Evolutionary conservation across 92 coral and sea anemone species (phyloP).

Genomic region (Porites lobata): DNA sequence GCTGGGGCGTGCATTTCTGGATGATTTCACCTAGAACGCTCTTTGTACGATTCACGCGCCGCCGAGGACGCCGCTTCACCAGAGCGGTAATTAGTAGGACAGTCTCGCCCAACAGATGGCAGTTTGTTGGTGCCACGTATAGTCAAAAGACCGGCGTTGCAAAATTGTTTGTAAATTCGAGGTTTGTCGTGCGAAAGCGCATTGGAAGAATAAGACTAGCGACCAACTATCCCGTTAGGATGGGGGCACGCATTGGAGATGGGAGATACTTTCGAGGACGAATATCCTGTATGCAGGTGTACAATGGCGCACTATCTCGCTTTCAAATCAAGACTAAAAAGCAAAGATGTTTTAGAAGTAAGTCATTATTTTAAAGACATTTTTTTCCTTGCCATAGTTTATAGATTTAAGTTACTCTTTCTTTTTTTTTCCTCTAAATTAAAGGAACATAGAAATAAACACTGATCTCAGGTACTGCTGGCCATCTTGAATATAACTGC

Average conservation of each 20-base stretch:
- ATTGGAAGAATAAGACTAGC: slow-evolving; percentile 57
- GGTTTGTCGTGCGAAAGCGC: slow-evolving; percentile 31
- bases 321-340: slow-evolving; percentile 26
- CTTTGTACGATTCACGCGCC: slow-evolving; percentile 55
- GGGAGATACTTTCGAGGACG: slow-evolving; percentile 61
- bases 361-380: background rate
- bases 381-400: no score
- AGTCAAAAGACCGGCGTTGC: slow-evolving; percentile 47
- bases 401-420: no score
- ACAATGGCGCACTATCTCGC: slow-evolving; percentile 31
- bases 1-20: slow-evolving; percentile 74
- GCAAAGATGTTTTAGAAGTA: slow-evolving; percentile 43
- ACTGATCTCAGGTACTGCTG: no score
- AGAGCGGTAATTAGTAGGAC: slow-evolving; percentile 9
- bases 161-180: slow-evolving; percentile 46
- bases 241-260: slow-evolving; percentile 63
- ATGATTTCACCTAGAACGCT: slow-evolving; percentile 53
- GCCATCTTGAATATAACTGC: no score
- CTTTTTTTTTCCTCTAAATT: no score
- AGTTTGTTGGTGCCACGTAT: slow-evolving; percentile 64
- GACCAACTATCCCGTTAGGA: slow-evolving; percentile 56
- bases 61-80: slow-evolving; percentile 49
- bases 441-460: no score
- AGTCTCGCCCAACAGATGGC: slow-evolving; percentile 47
- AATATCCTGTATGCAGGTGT: slow-evolving; percentile 70